Base-by-base conservation (phyloP, 2,888 invertebrate species). In the Nycteola revayana region DNA sequence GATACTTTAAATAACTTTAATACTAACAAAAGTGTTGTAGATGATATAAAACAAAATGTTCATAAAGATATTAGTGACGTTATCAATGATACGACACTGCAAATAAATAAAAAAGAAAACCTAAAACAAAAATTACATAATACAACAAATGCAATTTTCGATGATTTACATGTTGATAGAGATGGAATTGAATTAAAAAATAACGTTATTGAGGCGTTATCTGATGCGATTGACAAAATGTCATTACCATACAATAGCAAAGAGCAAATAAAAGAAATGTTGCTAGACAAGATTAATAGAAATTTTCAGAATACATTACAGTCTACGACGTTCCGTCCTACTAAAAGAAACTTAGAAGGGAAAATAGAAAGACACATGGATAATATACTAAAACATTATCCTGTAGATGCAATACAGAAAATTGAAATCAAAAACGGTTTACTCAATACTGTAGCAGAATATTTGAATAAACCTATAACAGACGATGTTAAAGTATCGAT, bases 111-210 rank as follows among this genome's bases (percentile, higher is more conserved):
- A 1, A 32, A 35, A 14, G 10, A 9, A 0, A 6, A 14, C 9
- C 14, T 50, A 1, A 38, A 31, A 20, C n/a, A 8, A 6, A 7
- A 32, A 10, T 22, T 50, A 1, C 8, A 11, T 9, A 9, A 30
- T 3, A 10, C 8, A 25, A 3, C 34, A 2, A 4, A 3, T 4
- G 10, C 8, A 1, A 11, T 8, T 21, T 11, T 14, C 4, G 9
- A 33, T 2, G 8, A 28, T n/a, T 21, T 7, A 21, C 7, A 2
- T 21, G 7, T n/a, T n/a, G 7, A 2, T 21, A 7, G 7, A 3
- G 7, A 21, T n/a, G 7, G 7, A 21, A n/a, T 5, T 7, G 7
- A 2, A n/a, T 7, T 21, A n/a, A 21, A 21, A 21, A 21, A 2
- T 7, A 2, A 21, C 4, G 2, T 21, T 21, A 2, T 21, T 5